Evolutionary conservation across 2,888 invertebrate genomes (phyloP).

Genomic region (Orchestes rusci): DNA sequence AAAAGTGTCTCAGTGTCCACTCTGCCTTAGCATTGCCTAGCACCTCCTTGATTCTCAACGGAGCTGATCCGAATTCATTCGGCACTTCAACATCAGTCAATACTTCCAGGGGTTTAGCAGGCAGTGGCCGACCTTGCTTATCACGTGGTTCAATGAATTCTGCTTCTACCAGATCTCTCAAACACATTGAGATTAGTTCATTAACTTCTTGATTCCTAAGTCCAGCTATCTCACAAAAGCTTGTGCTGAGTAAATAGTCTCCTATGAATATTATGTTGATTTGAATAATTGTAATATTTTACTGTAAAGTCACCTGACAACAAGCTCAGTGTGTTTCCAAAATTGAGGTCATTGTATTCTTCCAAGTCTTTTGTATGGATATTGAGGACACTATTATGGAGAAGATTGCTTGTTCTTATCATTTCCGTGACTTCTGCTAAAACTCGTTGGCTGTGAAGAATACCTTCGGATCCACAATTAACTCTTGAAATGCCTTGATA

Average conservation of each 20-base stretch:
- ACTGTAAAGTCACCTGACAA: constrained; percentile 63
- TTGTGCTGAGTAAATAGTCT: constrained; percentile 80
- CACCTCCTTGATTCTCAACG: constrained; percentile 39
- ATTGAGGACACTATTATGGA: constrained; percentile 77
- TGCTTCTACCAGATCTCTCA: constrained; percentile 77
- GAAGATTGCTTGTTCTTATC: constrained; percentile 87
- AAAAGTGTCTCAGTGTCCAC: constrained; percentile 76
- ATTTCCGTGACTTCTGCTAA: constrained; percentile 78
- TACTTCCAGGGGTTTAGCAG: constrained; percentile 52
- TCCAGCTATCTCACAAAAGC: constrained; percentile 78
- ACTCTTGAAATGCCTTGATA: no score
- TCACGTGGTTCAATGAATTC: constrained; percentile 84
- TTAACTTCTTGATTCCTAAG: constrained; percentile 76
- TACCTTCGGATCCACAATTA: no score
- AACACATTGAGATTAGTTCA: constrained; percentile 54
- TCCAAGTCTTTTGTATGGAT: constrained; percentile 48
- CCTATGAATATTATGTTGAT: constrained; percentile 39
- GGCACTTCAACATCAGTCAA: constrained; percentile 11
- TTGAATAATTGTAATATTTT: neutral
- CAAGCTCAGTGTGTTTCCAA: constrained; percentile 91
- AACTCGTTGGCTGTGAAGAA: constrained; percentile 77
- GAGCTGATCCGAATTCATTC: constrained; percentile 23
- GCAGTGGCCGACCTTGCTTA: constrained; percentile 75
- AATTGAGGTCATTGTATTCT: constrained; percentile 68
- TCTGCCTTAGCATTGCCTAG: constrained; percentile 64